A percentile compares a stretch with the other conserved stretches of the same genome.
These are phyloP conservation scores for Anoplius nigerrimus DNA, from an alignment of 2,888 invertebrate genomes.

Conservation along the genomic window DNA sequence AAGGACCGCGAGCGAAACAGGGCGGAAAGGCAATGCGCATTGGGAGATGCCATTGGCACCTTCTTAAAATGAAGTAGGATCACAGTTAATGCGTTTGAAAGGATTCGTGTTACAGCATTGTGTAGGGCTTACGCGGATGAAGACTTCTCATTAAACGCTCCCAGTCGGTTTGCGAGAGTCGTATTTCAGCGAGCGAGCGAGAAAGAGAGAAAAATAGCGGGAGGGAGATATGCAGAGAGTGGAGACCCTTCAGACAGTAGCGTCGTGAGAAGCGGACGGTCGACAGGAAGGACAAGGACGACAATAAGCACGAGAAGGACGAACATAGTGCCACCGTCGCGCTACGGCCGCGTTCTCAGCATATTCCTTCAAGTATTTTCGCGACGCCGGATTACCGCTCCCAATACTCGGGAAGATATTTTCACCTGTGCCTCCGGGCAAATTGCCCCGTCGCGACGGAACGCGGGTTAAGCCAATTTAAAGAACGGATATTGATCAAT, in stretches of 20 bases:
- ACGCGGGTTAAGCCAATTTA: conserved; percentile 36
- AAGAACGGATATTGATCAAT: conserved; percentile 55
- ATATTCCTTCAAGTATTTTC: too few relatives aligned
- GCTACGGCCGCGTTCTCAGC: too few relatives aligned
- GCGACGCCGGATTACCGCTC: too few relatives aligned
- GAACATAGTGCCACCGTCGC: too few relatives aligned
- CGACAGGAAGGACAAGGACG: too few relatives aligned
- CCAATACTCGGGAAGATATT: not conserved
- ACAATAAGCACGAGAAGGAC: too few relatives aligned
- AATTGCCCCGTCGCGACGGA: conserved; percentile 12
- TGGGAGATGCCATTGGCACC: not conserved
- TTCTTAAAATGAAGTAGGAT: conserved; percentile 6
- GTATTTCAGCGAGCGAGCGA: not conserved
- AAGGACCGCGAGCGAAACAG: not conserved
- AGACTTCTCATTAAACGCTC: not conserved
- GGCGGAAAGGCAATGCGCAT: not conserved
- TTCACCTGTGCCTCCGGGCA: not conserved
- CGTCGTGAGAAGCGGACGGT: too few relatives aligned
- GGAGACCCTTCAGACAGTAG: too few relatives aligned
- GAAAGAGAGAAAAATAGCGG: not conserved
- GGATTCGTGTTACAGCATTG: not conserved
- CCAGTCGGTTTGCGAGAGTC: conserved; percentile 21
- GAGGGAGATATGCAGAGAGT: too few relatives aligned
- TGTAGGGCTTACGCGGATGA: not conserved
- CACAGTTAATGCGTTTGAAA: conserved; percentile 17